Evolutionary conservation across 2,797 vertebrate species (phyloP), one percentile per base, ranked within the genome.

Genomic region (Echiichthys vipera): DNA sequence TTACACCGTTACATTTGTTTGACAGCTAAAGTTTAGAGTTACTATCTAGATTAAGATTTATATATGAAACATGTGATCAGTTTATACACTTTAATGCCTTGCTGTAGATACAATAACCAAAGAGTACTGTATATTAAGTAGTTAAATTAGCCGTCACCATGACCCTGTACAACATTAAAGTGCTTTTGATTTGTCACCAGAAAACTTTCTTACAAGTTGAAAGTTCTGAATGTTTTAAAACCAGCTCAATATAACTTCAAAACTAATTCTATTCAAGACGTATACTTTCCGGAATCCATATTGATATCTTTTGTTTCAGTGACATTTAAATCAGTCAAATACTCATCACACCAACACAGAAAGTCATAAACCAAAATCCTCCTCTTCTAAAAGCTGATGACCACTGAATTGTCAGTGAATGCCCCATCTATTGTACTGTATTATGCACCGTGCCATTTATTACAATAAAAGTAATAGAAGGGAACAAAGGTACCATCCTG

Each of bases 331-430:
- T 75, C 45, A 49, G 34, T 39, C 56, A 63, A 7, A 63, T 37
- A 53, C 34, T 58, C 50, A 22, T 75, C 47, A 65, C 59, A 39
- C 47, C 42, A 40, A 43, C 46, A 6, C 66, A 80, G 57, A 71
- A 36, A 50, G 56, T 30, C 49, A 47, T 6, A 18, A 69, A 77
- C 42, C n/a, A 24, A 73, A 63, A 65, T 58, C 67, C 29, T 54
- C 58, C 55, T 42, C 56, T 62, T 84, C 34, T 17, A 36, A 56
- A 64, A 39, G 51, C 65, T 34, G 45, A 56, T 42, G 56, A n/a
- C 66, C 32, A 58, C 46, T 81, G 79, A 84, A 43, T 84, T 74
- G 80, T 57, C 54, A 1, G 20, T 53, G 65, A 34, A 56, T 62
- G 47, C 43, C 30, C 37, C 64, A 71, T 65, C 49, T 65, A 34